Evolutionary conservation across 2,888 invertebrate species (phyloP), one percentile per base, ranked within the genome.

Genomic region (Gonocerus acuteangulatus): DNA sequence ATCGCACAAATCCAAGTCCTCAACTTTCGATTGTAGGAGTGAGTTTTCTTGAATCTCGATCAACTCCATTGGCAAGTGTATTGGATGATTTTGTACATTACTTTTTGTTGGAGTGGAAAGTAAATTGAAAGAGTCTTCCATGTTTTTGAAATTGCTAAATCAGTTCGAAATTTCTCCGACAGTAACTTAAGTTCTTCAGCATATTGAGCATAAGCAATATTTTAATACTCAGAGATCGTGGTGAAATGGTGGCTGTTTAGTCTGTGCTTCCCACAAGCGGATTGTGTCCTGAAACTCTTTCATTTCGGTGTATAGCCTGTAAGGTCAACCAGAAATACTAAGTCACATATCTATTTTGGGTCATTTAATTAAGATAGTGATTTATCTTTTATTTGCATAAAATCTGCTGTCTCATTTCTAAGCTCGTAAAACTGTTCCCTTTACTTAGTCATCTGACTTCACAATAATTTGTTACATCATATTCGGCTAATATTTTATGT

Each of bases 141-240:
- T 54, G 57, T 45, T 44, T 57, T 57, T 57, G 57, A 45, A 57
- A 57, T 57, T 45, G 23, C 57, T 32, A 57, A 57, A 57, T 57
- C 45, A 45, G 45, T 21, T 57, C 23, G 45, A 45, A 57, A 57
- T 44, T 57, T 2, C 45, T 57, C 58, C 23, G 58, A 27, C 34
- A 58, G 47, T 58, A 58, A 58, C 47, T 58, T 58, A 47, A 58
- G 47, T 58, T 58, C 57, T 57, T 57, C 57, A 57, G 57, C 45
- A 42, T 22, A 47, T 58, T 58, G 58, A 58, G 58, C 27, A 42
- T 42, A 56, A 56, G 56, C 57, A 23, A 45, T 42, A 57, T 48
- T 47, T 58, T 58, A 23, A 58, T 58, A 47, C 58, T 45, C 47
- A 58, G 58, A 58, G 47, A 58, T 45, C 58, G 58, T 58, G 58